phyloP scores from a whole-genome alignment of 2,797 vertebrate species.

The Taenioides sp. region DNA sequence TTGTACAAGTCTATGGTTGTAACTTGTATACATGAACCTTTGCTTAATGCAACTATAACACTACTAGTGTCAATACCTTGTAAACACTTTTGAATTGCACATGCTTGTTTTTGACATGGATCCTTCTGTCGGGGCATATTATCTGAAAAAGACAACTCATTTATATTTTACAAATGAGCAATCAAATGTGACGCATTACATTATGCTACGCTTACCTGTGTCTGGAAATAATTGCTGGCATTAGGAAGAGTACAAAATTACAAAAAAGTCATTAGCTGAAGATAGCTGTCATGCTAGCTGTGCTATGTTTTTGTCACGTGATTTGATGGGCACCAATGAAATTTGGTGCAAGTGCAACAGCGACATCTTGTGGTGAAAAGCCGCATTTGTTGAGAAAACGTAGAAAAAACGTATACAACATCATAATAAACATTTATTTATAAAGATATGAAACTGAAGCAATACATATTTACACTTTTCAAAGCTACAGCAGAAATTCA shows the following conservation, averaged over 20 bases:
- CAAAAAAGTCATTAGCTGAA: neutral
- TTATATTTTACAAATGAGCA: neutral
- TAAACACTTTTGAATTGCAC: slow-evolving; percentile 71
- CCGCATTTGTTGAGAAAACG: too few species aligned
- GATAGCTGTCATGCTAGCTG: slow-evolving; percentile 18
- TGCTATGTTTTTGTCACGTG: slow-evolving; percentile 55
- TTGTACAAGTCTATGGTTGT: too few species aligned
- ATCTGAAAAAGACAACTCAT: slow-evolving; percentile 20
- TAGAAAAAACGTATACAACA: neutral
- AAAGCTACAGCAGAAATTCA: slow-evolving; percentile 15
- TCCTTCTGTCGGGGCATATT: slow-evolving; percentile 66
- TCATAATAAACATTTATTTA: slow-evolving; percentile 54
- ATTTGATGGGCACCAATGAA: slow-evolving; percentile 1
- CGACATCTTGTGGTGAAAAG: slow-evolving; percentile 34
- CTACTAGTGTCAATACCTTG: slow-evolving; percentile 58
- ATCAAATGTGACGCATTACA: neutral
- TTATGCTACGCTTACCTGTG: slow-evolving; percentile 11
- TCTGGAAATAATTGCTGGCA: neutral
- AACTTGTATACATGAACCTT: neutral
- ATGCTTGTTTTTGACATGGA: slow-evolving; percentile 72
- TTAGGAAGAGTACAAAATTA: neutral
- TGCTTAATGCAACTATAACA: neutral
- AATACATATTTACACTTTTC: slow-evolving; percentile 56
- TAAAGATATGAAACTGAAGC: slow-evolving; percentile 58
- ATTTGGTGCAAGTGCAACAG: neutral